Evolutionary conservation across 2,797 vertebrate genomes (phyloP).

Genomic region (Melanitta fusca): DNA sequence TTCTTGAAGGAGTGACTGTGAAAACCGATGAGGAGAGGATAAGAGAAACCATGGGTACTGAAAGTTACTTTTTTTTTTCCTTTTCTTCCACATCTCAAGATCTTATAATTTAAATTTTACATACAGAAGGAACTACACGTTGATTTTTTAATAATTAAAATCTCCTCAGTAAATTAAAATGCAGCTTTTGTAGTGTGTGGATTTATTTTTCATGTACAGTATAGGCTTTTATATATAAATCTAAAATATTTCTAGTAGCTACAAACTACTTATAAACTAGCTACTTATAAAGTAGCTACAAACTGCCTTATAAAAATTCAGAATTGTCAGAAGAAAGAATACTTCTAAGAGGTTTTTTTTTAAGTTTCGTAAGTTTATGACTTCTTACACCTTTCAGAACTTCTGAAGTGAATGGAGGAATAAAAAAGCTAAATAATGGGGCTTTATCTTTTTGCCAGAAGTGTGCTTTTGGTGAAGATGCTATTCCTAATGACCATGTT

Average conservation of each 20-base stretch:
- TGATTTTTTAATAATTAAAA: not conserved
- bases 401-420: not conserved
- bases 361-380: not conserved
- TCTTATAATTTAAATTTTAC: not conserved
- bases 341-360: not conserved
- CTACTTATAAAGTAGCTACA: not conserved
- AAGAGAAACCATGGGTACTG: slow-evolving; percentile 83
- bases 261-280: not conserved
- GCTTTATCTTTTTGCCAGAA: not conserved
- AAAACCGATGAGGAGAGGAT: slow-evolving; percentile 86
- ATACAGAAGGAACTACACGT: not conserved
- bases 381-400: not conserved
- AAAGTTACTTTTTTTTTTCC: not conserved
- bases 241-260: not conserved
- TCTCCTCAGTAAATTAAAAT: not conserved
- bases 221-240: not conserved
- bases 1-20: slow-evolving; percentile 81
- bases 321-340: not conserved
- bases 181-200: not conserved
- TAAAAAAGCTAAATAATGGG: not conserved
- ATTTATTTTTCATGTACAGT: not conserved
- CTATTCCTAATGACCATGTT: not conserved
- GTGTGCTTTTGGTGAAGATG: not conserved
- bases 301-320: not conserved
- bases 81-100: not conserved